Evolutionary conservation across 2,797 vertebrate species (phyloP).

Genomic region (Lepidocolaptes lacrymiger): DNA sequence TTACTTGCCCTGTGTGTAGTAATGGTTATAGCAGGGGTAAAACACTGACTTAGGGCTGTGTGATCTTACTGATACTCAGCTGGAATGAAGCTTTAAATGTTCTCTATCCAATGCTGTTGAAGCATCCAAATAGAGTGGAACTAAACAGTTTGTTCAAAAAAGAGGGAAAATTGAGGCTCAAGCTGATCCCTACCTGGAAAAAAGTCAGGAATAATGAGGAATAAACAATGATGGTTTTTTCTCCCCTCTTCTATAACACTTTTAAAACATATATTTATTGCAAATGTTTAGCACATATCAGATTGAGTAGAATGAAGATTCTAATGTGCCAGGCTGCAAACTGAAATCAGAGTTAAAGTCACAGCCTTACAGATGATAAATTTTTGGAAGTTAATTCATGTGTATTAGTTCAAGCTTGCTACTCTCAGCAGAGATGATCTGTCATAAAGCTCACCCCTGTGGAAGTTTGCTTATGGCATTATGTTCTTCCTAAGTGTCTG

Average conservation of each 20-base stretch:
- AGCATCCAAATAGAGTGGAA: background rate
- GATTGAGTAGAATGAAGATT: background rate
- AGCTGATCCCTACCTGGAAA: background rate
- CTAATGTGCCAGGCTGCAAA: background rate
- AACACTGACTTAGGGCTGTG: background rate
- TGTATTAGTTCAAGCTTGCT: background rate
- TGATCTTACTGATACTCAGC: background rate
- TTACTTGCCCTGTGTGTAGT: background rate
- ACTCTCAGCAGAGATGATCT: background rate
- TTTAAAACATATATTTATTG: background rate
- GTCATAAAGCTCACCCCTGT: background rate
- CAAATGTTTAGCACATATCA: background rate
- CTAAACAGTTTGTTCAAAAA: background rate
- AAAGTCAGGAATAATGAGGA: background rate
- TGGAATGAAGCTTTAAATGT: background rate
- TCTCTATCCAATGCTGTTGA: background rate
- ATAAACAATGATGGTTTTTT: background rate
- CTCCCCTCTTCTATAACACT: background rate
- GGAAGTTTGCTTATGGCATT: background rate
- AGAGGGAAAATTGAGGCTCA: background rate
- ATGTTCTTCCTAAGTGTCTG: background rate
- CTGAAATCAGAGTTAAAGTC: background rate
- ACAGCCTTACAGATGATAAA: background rate
- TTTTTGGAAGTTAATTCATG: background rate
- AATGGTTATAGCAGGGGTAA: background rate